A percentile compares a stretch with the other conserved stretches of the same genome.
These are phyloP conservation scores for Sepiola atlantica DNA, from an alignment of 2,888 invertebrate genomes.

Conservation along the genomic window DNA sequence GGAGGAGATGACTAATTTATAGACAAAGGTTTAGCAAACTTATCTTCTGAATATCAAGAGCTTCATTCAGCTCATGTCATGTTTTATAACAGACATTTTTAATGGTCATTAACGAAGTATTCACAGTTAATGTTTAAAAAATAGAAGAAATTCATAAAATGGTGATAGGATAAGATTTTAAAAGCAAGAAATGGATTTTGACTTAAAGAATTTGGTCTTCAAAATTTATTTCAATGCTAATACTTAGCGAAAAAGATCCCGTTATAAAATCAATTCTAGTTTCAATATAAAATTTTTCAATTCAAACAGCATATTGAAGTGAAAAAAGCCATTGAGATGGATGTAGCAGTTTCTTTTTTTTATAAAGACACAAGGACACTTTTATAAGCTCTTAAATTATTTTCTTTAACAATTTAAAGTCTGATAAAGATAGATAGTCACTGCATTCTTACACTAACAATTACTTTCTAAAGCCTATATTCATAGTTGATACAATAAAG, in stretches of 20 bases:
- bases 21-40: background rate
- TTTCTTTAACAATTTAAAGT: background rate
- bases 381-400: background rate
- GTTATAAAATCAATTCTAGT: background rate
- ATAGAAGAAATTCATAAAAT: background rate
- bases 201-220: background rate
- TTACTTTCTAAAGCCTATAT: background rate
- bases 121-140: background rate
- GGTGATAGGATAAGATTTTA: background rate
- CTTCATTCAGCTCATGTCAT: background rate
- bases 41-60: background rate
- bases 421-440: background rate
- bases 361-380: background rate
- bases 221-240: background rate
- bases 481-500: background rate
- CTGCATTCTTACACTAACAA: background rate
- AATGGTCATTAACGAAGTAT: background rate
- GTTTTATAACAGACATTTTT: background rate
- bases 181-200: background rate
- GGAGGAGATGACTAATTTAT: background rate
- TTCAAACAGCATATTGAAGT: background rate
- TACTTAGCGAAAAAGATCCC: background rate
- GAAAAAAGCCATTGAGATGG: background rate
- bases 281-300: background rate
- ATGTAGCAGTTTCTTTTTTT: background rate